These are phyloP conservation scores for Uloborus plumipes DNA, from an alignment of 2,888 invertebrate genomes.

Conservation along the genomic window DNA sequence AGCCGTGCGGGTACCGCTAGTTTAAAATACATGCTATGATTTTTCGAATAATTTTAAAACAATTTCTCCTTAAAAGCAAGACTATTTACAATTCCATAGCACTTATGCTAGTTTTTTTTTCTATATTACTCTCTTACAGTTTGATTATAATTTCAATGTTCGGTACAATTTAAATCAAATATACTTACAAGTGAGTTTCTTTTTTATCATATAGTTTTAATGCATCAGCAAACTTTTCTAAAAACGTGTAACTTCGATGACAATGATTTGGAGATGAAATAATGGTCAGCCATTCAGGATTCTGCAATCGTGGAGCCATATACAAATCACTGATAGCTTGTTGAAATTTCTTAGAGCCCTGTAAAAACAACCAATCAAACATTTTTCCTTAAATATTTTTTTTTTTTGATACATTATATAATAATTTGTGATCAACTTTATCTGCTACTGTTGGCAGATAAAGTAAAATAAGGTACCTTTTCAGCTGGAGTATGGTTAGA, in stretches of 20 bases:
- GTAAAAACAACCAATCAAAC: constrained; percentile 67
- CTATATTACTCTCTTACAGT: too few species aligned
- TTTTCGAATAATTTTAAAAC: neutral
- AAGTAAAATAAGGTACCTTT: too few species aligned
- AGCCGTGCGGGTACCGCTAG: too few species aligned
- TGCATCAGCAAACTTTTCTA: constrained; percentile 71
- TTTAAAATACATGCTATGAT: too few species aligned
- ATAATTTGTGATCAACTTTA: too few species aligned
- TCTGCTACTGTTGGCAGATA: too few species aligned
- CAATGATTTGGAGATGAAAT: constrained; percentile 73
- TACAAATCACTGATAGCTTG: constrained; percentile 79
- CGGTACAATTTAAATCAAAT: constrained; percentile 3
- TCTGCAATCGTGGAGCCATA: constrained; percentile 78
- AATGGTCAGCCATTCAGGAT: constrained; percentile 80
- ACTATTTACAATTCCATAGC: neutral
- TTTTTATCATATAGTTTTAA: constrained; percentile 80
- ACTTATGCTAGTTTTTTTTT: neutral
- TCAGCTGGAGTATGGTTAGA: too few species aligned
- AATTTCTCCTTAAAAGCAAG: neutral
- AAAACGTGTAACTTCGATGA: constrained; percentile 70
- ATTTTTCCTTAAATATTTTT: too few species aligned
- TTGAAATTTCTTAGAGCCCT: constrained; percentile 71
- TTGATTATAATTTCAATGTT: neutral
- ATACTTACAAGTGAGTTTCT: constrained; percentile 88
- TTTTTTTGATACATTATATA: too few species aligned